These are phyloP conservation scores for Orthosia gracilis DNA, from an alignment of 2,888 invertebrate species.

Conservation along the genomic window DNA sequence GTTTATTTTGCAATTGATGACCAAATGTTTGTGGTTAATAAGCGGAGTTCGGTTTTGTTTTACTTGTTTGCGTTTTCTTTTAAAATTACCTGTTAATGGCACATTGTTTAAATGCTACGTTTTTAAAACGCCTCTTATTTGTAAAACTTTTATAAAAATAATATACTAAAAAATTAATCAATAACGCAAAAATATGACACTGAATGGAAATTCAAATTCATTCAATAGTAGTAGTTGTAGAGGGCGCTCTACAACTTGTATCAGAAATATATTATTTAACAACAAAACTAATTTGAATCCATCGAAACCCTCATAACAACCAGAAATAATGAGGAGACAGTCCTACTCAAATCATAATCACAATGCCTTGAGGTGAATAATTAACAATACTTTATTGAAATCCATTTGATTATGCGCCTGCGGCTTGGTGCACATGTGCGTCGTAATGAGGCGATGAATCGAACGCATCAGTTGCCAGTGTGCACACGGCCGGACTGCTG, in stretches of 20 bases:
- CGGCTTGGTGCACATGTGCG: constrained; percentile 54
- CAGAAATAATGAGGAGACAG: constrained; percentile 51
- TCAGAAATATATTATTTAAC: background rate
- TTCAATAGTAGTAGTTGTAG: too few relatives aligned
- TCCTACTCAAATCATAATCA: constrained; percentile 53
- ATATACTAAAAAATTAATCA: background rate
- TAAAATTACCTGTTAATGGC: too few relatives aligned
- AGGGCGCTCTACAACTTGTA: background rate
- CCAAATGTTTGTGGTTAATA: constrained; percentile 28
- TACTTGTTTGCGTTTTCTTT: background rate
- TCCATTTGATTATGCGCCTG: constrained; percentile 62
- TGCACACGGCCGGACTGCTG: constrained; percentile 38
- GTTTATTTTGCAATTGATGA: constrained; percentile 61
- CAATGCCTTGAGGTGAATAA: constrained; percentile 61
- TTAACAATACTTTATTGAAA: constrained; percentile 67
- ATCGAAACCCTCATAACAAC: constrained; percentile 7
- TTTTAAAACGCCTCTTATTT: background rate
- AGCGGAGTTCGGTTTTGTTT: background rate
- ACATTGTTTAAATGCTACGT: too few relatives aligned
- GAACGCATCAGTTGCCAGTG: constrained; percentile 43
- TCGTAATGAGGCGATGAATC: constrained; percentile 59
- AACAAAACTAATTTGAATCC: background rate
- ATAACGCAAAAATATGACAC: too few relatives aligned
- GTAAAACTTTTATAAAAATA: too few relatives aligned
- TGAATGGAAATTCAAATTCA: too few relatives aligned